Evolutionary conservation across 2,113 vertebrate genomes (phyloP).

Genomic region (Orientallactaga bullata): DNA sequence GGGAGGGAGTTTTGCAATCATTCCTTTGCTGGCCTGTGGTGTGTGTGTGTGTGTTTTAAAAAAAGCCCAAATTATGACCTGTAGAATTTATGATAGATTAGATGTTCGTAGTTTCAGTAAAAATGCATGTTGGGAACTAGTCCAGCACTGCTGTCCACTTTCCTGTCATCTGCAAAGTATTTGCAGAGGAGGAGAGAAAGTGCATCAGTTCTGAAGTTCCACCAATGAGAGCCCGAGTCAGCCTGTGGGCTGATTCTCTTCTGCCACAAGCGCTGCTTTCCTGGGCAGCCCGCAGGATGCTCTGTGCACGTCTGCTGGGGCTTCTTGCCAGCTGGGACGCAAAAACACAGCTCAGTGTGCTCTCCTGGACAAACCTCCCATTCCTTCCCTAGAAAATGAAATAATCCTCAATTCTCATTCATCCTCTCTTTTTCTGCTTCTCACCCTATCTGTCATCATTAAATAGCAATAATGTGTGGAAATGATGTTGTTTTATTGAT

Average conservation of each 20-base stretch:
- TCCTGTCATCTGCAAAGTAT: neutral
- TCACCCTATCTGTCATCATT: neutral
- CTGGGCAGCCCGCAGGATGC: neutral
- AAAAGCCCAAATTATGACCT: neutral
- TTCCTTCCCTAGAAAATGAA: neutral
- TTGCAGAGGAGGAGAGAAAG: neutral
- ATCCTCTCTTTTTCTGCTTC: neutral
- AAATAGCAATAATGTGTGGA: slow-evolving; percentile 32
- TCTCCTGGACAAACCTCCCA: neutral
- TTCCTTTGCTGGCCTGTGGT: neutral
- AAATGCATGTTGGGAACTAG: neutral
- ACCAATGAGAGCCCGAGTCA: neutral
- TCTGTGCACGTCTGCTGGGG: neutral
- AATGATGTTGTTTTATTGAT: slow-evolving; percentile 8
- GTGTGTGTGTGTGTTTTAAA: neutral
- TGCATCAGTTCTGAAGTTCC: neutral
- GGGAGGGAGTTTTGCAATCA: neutral
- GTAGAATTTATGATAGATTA: neutral
- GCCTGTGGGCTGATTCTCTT: neutral
- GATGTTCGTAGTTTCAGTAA: neutral
- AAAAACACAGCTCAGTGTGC: neutral
- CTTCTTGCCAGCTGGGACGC: slow-evolving; percentile 35
- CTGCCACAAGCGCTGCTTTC: neutral
- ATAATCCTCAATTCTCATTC: slow-evolving; percentile 3
- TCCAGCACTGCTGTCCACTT: neutral